Evolutionary conservation across 2,888 invertebrate species (phyloP).

Genomic region (Polydrusus tereticollis): DNA sequence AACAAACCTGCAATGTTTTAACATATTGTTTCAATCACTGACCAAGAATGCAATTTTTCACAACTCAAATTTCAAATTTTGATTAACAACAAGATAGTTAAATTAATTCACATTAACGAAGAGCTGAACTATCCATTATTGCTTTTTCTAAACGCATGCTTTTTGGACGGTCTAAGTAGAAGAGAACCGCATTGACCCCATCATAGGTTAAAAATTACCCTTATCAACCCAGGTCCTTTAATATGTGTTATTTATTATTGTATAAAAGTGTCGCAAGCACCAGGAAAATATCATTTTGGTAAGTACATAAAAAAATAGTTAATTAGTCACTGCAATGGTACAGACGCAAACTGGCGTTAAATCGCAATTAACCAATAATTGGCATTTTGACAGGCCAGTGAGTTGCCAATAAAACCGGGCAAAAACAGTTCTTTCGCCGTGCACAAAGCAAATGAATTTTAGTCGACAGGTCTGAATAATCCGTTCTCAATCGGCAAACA

Average conservation of each 20-base stretch:
- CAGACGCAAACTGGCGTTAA: conserved; percentile 50
- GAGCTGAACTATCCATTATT: too few relatives aligned
- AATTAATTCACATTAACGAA: too few relatives aligned
- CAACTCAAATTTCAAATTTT: too few relatives aligned
- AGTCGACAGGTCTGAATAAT: conserved; percentile 66
- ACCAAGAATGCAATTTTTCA: too few relatives aligned
- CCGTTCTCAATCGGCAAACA: conserved; percentile 65
- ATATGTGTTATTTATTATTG: background rate
- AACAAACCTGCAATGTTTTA: too few relatives aligned
- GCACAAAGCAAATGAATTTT: conserved; percentile 63
- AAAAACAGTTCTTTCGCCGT: conserved; percentile 57
- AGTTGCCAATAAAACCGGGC: conserved; percentile 56
- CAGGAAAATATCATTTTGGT: conserved; percentile 28
- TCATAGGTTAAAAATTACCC: too few relatives aligned
- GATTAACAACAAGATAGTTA: too few relatives aligned
- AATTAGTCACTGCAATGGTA: conserved; percentile 47
- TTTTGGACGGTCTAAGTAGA: too few relatives aligned
- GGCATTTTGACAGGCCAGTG: conserved; percentile 58
- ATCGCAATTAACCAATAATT: conserved; percentile 58
- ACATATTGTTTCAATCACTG: too few relatives aligned
- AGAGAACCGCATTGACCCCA: too few relatives aligned
- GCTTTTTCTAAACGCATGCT: too few relatives aligned
- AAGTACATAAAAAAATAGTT: conserved; percentile 46
- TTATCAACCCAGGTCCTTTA: too few relatives aligned
- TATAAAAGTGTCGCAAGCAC: conserved; percentile 34